Percentiles rank a stretch among this genome's conserved stretches.
Conservation (phyloP, 2,113 vertebrate genomes). For the Stigmatopora argus region DNA sequence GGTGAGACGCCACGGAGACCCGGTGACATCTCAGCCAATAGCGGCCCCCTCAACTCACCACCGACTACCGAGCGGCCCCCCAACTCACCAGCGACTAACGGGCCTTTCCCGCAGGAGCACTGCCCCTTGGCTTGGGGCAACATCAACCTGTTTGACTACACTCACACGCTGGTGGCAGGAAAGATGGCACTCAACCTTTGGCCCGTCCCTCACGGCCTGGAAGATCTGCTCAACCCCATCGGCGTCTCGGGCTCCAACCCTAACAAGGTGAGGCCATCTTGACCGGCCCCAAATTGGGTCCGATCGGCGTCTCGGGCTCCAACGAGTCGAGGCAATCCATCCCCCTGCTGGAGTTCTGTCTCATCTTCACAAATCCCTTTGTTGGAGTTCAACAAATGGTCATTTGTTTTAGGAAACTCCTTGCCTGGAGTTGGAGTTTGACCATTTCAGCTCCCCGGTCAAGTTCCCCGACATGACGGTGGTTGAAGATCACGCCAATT, state of each 20-base stretch:
- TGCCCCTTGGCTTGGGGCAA: constrained; percentile 98
- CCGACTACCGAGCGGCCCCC: constrained; percentile 9
- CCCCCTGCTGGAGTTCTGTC: too few relatives aligned
- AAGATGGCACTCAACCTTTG: constrained; percentile 99
- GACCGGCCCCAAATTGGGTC: constrained; percentile 20
- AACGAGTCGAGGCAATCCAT: constrained; percentile 72
- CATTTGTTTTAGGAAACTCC: constrained; percentile 84
- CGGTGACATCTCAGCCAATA: too few relatives aligned
- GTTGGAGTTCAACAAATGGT: constrained; percentile 8
- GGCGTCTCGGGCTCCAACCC: constrained; percentile 97
- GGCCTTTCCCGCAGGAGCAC: constrained; percentile 78
- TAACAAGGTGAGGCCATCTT: constrained; percentile 79
- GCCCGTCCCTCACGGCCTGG: constrained; percentile 95
- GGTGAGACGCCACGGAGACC: constrained; percentile 67
- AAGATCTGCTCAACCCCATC: constrained; percentile 95
- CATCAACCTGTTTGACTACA: constrained; percentile 98
- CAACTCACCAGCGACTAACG: not conserved
- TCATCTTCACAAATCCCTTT: not conserved
- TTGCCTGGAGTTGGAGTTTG: constrained; percentile 96
- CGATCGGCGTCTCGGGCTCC: constrained; percentile 94
- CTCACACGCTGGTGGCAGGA: constrained; percentile 91
- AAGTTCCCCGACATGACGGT: constrained; percentile 92
- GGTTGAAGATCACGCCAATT: constrained; percentile 93
- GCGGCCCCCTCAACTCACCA: not conserved
- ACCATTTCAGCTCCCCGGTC: constrained; percentile 92